Evolutionary conservation across 2,113 vertebrate species (phyloP), one percentile per base, ranked within the genome.

Genomic region (Brachyistius frenatus): DNA sequence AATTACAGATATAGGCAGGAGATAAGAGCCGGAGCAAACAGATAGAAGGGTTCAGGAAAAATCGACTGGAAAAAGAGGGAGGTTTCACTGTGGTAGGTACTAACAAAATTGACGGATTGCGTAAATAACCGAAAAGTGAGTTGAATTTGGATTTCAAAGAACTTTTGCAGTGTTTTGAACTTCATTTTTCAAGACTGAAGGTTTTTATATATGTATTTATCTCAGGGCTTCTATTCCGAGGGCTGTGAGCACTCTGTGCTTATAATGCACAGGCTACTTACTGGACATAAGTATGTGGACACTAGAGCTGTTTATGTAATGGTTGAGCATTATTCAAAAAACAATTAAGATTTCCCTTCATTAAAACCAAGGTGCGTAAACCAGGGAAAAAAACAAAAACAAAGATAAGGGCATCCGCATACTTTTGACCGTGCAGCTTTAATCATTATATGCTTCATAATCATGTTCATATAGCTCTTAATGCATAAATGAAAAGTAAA

Each of bases 1-100:
- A 65, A 80, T 83, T 85, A 66, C 73, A 85, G 83, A 88, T 80
- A 54, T 50, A 66, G 44, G 65, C n/a, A 9, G 83, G 47, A 88
- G 78, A 85, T 84, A 73, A 79, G 72, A 71, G 60, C 44, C 2
- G 33, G 23, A 62, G 47, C 54, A 37, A 49, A 67, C 71, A 66
- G 30, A 50, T 46, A 60, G 54, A 68, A 46, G 37, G 54, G 37
- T 76, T 68, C 30, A 56, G 54, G 39, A 35, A 39, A 63, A 71
- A 32, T 2, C 9, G 32, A 70, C 54, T 30, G 30, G 31, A 30
- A 66, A 54, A 64, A 62, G 30, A 32, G 16, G 46, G 23, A 66
- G 60, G 69, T 35, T 52, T 54, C 44, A 69, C 35, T 54, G 50
- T 7, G 53, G 53, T 36, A 31, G 16, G 70, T 30, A 31, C 49